Percentiles rank a stretch among this genome's conserved stretches.
phyloP scores from a whole-genome alignment of 2,888 invertebrate species.

The Pseudococcus longispinus region DNA sequence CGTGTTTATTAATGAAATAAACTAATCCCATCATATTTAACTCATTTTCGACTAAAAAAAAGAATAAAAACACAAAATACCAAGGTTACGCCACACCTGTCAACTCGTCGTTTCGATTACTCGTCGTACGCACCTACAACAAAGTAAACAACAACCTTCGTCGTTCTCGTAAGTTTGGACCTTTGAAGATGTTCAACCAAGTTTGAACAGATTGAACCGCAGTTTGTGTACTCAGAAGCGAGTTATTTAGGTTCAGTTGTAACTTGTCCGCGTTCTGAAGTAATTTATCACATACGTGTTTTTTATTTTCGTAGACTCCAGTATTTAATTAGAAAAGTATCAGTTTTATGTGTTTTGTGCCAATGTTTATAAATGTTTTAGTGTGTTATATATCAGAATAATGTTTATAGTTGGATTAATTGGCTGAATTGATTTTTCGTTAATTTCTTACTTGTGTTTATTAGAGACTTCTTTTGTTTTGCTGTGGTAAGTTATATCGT shows the following conservation, averaged over 20 bases:
- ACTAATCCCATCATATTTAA: too few species aligned
- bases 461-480: background rate
- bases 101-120: background rate
- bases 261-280: background rate
- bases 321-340: background rate
- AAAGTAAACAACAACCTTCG: background rate
- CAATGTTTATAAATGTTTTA: background rate
- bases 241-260: constrained; percentile 6
- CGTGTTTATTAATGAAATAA: too few species aligned
- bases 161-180: background rate
- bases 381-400: background rate
- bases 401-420: constrained; percentile 19
- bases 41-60: background rate
- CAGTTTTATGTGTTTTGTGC: background rate
- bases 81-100: background rate
- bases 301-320: background rate
- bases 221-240: background rate
- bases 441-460: background rate
- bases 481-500: background rate
- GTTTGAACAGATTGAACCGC: constrained; percentile 26
- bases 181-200: constrained; percentile 1
- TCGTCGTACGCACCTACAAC: background rate
- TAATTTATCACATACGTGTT: constrained; percentile 4
- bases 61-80: background rate
- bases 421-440: constrained; percentile 18